A percentile compares a stretch with the other conserved stretches of the same genome.
phyloP scores from a whole-genome alignment of 2,113 vertebrate species.

The Mesoclemmys tuberculata region DNA sequence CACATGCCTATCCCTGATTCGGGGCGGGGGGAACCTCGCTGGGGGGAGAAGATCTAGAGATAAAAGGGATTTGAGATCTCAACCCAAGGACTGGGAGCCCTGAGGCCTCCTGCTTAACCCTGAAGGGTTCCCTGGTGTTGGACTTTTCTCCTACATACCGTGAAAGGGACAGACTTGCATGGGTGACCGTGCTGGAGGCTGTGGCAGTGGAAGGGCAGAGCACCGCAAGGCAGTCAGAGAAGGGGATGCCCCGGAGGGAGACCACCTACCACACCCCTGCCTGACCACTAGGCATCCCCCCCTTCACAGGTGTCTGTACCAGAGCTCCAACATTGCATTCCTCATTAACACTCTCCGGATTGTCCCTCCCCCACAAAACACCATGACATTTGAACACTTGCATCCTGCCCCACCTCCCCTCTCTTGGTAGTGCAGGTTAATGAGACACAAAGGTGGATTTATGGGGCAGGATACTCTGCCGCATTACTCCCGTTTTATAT shows the following conservation, averaged over 20 bases:
- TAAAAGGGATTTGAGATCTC: not conserved
- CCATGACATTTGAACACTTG: not conserved
- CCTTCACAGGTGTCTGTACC: not conserved
- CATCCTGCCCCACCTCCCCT: too few species aligned
- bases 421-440: not conserved
- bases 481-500: too few species aligned
- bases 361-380: too few species aligned
- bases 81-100: not conserved
- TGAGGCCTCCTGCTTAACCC: not conserved
- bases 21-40: not conserved
- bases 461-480: not conserved
- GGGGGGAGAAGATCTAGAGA: not conserved
- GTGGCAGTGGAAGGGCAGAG: not conserved
- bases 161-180: not conserved
- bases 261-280: too few species aligned
- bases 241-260: not conserved
- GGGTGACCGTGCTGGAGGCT: not conserved
- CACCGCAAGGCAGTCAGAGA: not conserved
- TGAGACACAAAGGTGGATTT: not conserved
- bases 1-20: not conserved
- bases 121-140: not conserved
- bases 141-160: not conserved
- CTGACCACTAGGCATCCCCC: not conserved
- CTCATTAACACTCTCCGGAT: not conserved
- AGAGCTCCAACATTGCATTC: not conserved